Evolutionary conservation across 2,888 invertebrate species (phyloP), one percentile per base, ranked within the genome.

Genomic region (Norana najaformis): DNA sequence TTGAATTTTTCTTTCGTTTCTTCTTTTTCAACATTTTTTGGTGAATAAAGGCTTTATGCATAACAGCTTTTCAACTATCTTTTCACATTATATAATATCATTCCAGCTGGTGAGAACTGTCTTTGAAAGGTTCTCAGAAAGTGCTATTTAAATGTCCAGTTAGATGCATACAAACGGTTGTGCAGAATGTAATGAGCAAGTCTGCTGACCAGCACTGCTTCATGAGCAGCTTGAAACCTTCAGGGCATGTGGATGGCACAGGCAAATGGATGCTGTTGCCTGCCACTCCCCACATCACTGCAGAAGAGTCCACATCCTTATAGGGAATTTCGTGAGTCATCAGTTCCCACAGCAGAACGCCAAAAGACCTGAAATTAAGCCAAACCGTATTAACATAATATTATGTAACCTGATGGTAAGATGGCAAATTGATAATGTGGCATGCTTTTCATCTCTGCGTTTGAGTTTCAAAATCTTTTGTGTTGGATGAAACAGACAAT

Each of bases 211-310:
- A 98, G 95, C 99, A 99, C 94, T 98, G 97, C 93, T 97, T 97
- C 91, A 99, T 96, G 38, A 99, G 96, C 20, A 98, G 95, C 94
- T 97, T 97, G 94, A 98, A 94, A 8, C 95, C 95, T 83, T 95
- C 97, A 0, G 99, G 99, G 93, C 97, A 98, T 14, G 97, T 97
- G 35, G 96, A 95, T 0, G 99, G 99, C 90, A 99, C 97, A 0
- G 98, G 98, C 89, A 99, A 96, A 91, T 97, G 96, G 4, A 99
- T 96, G 85, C 97, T 97, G 94, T 98, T 97, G 92, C 97, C 98
- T 2, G 99, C 99, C 1, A 99, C 99, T 11, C 99, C 98, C 97
- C 98, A 99, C 96, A 99, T 98, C 90, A 99, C 98, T 88, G 99
- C 98, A 69, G 98, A 98, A 0, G 98, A 97, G 95, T 99, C 99